These are phyloP conservation scores for Pyrrhosoma nymphula DNA, from an alignment of 2,888 invertebrate species.

Conservation along the genomic window DNA sequence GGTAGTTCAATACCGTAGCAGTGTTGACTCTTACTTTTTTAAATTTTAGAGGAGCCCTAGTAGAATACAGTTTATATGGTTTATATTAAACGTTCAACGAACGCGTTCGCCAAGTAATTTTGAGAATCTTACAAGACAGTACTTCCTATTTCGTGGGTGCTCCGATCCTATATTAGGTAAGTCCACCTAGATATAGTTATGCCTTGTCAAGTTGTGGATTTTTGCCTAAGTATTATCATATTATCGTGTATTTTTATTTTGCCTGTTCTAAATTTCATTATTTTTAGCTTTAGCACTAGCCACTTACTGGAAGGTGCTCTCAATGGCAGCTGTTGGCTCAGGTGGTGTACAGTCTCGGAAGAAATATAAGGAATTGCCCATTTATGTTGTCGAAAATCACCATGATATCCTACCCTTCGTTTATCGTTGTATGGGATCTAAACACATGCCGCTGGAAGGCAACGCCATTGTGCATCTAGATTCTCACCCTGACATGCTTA, in stretches of 20 bases:
- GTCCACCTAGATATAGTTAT: background rate
- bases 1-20: too few relatives aligned
- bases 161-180: background rate
- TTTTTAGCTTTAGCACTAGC: background rate
- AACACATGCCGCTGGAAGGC: constrained; percentile 88
- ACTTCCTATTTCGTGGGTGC: background rate
- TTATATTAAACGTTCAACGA: too few relatives aligned
- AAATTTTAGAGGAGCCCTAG: too few relatives aligned
- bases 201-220: background rate
- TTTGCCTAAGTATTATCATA: background rate
- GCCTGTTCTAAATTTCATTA: background rate
- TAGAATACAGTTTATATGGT: too few relatives aligned
- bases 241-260: background rate
- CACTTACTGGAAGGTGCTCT: background rate
- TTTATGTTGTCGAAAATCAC: constrained; percentile 89
- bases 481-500: constrained; percentile 94
- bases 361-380: constrained; percentile 81
- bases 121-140: too few relatives aligned
- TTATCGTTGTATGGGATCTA: constrained; percentile 88
- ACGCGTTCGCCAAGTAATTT: too few relatives aligned
- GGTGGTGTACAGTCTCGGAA: constrained; percentile 5
- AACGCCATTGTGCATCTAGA: constrained; percentile 92
- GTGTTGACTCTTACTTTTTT: too few relatives aligned
- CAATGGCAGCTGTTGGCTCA: constrained; percentile 27
- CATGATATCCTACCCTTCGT: constrained; percentile 88